Evolutionary conservation across 2,888 invertebrate species (phyloP).

Genomic region (Zygogramma bicolorata): DNA sequence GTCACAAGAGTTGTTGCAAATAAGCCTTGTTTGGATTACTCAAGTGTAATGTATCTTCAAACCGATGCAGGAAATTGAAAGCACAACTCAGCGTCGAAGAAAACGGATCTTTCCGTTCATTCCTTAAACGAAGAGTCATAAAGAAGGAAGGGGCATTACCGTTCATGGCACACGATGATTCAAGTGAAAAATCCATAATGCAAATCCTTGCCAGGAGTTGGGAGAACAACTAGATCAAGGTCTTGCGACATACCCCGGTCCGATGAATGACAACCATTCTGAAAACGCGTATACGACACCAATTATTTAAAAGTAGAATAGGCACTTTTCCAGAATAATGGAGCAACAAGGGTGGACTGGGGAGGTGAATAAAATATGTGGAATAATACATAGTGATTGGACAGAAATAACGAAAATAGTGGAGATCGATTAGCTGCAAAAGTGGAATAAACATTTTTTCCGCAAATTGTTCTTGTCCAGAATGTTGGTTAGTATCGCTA

Average conservation of each 20-base stretch:
- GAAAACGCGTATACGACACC: background rate
- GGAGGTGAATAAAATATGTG: no score
- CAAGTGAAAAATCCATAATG: slow-evolving; percentile 39
- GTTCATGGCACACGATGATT: slow-evolving; percentile 32
- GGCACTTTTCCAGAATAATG: background rate
- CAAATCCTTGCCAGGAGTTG: slow-evolving; percentile 27
- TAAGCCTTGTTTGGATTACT: no score
- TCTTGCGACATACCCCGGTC: background rate
- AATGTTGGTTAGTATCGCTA: no score
- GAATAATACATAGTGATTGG: no score
- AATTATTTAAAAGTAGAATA: background rate
- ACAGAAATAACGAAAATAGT: no score
- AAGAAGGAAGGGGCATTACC: slow-evolving; percentile 19
- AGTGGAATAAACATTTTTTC: no score
- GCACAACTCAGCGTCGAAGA: background rate
- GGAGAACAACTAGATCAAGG: slow-evolving; percentile 20
- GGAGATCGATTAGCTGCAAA: no score
- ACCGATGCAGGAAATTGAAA: no score
- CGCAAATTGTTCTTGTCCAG: no score
- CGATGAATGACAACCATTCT: background rate
- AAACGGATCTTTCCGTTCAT: background rate
- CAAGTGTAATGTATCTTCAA: no score
- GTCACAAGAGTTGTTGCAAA: no score
- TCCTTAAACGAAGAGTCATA: background rate
- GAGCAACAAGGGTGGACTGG: background rate